These are phyloP conservation scores for Channa maculata DNA, from an alignment of 2,113 vertebrate species.

Conservation along the genomic window DNA sequence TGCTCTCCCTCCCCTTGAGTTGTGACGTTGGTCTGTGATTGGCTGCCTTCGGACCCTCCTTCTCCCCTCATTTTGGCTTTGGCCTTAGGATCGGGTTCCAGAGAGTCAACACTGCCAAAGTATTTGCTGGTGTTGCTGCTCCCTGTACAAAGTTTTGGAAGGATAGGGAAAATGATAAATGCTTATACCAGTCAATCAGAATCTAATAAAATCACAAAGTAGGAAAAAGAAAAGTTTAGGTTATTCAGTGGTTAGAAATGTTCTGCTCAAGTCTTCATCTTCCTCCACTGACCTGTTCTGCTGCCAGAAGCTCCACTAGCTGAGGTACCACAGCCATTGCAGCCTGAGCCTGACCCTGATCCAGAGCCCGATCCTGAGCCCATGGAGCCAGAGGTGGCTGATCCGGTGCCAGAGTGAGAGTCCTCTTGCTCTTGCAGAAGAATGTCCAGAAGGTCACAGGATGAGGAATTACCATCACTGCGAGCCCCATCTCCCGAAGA, in stretches of 20 bases:
- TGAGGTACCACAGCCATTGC: conserved; percentile 82
- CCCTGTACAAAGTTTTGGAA: conserved; percentile 67
- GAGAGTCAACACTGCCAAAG: conserved; percentile 92
- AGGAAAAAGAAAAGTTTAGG: rapidly evolving
- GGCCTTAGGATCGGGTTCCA: conserved; percentile 86
- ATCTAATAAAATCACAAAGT: neutral
- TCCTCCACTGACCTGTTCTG: conserved; percentile 84
- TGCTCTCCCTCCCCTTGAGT: conserved; percentile 70
- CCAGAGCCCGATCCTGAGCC: conserved; percentile 74
- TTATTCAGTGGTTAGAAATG: neutral
- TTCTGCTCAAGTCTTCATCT: neutral
- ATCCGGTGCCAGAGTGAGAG: conserved; percentile 88
- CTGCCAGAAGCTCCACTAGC: conserved; percentile 83
- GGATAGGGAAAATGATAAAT: neutral
- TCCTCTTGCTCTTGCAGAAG: conserved; percentile 90
- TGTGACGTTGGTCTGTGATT: conserved; percentile 46
- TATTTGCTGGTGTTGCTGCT: conserved; percentile 93
- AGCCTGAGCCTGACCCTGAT: conserved; percentile 57
- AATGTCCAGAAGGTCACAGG: conserved; percentile 89
- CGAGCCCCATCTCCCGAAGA: conserved; percentile 66
- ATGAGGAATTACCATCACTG: conserved; percentile 87
- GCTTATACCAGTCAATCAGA: neutral
- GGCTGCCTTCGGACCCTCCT: conserved; percentile 47
- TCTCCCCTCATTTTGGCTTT: conserved; percentile 50
- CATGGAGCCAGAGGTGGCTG: conserved; percentile 85